A percentile compares a stretch with the other conserved stretches of the same genome.
Conservation (phyloP, 2,797 vertebrate genomes). For the Danio aesculapii region DNA sequence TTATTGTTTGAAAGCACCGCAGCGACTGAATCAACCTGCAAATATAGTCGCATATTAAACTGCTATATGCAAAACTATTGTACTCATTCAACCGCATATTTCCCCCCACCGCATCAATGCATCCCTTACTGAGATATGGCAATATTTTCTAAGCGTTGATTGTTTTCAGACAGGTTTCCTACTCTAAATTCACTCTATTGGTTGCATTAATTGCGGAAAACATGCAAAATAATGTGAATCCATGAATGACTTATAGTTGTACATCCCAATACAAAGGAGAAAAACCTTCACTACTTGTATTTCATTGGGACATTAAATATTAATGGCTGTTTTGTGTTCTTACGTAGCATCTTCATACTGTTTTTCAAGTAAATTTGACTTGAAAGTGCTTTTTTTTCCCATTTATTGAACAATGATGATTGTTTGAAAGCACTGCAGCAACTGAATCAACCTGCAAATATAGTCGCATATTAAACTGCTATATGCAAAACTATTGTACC, state of each 20-base stretch:
- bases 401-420: background rate
- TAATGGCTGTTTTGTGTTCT: background rate
- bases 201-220: background rate
- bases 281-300: background rate
- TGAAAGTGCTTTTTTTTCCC: background rate
- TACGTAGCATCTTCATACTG: background rate
- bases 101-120: background rate
- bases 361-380: background rate
- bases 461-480: background rate
- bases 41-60: background rate
- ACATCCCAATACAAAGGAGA: background rate
- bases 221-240: background rate
- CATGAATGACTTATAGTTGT: no score
- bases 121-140: slow-evolving; percentile 29
- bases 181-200: background rate
- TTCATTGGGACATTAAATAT: background rate
- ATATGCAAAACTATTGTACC: background rate
- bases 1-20: background rate
- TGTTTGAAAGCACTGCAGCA: background rate
- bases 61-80: background rate
- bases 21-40: background rate
- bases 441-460: background rate
- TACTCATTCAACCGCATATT: background rate
- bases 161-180: background rate
- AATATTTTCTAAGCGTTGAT: background rate